These are phyloP conservation scores for Dorcus parallelipipedus DNA, from an alignment of 2,888 invertebrate species.

Conservation along the genomic window DNA sequence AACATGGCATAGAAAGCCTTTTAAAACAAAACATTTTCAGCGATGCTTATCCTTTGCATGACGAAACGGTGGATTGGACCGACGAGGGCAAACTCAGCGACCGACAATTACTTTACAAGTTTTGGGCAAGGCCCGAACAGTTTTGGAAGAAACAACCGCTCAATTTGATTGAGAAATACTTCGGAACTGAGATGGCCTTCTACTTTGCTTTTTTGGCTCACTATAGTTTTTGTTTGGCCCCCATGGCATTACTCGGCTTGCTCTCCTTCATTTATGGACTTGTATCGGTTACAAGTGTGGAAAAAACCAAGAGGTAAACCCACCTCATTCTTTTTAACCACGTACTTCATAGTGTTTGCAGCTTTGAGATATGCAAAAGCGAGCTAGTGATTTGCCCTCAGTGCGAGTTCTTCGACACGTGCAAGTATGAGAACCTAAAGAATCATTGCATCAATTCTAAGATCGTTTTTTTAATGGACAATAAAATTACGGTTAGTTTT, in stretches of 20 bases:
- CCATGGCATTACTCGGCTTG: slow-evolving; percentile 50
- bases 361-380: slow-evolving; percentile 56
- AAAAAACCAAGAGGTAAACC: no score
- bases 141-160: slow-evolving; percentile 61
- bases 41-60: slow-evolving; percentile 43
- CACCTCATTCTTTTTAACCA: not conserved
- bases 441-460: slow-evolving; percentile 69
- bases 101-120: slow-evolving; percentile 51
- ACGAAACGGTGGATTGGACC: slow-evolving; percentile 38
- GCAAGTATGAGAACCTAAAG: slow-evolving; percentile 69
- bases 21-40: slow-evolving; percentile 30
- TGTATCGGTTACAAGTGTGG: slow-evolving; percentile 20
- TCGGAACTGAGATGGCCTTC: slow-evolving; percentile 55
- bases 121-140: slow-evolving; percentile 56
- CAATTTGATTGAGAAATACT: slow-evolving; percentile 56
- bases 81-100: slow-evolving; percentile 37
- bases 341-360: slow-evolving; percentile 17
- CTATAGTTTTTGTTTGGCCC: slow-evolving; percentile 52
- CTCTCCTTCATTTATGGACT: slow-evolving; percentile 48
- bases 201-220: slow-evolving; percentile 58
- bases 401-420: slow-evolving; percentile 63
- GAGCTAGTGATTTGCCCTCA: slow-evolving; percentile 76
- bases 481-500: slow-evolving; percentile 73
- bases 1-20: slow-evolving; percentile 34
- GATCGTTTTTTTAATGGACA: slow-evolving; percentile 77